Percentiles rank a stretch among this genome's conserved stretches.
These are phyloP conservation scores for Drosophila nikananu DNA, from an alignment of 1,140 invertebrate species.

Conservation along the genomic window DNA sequence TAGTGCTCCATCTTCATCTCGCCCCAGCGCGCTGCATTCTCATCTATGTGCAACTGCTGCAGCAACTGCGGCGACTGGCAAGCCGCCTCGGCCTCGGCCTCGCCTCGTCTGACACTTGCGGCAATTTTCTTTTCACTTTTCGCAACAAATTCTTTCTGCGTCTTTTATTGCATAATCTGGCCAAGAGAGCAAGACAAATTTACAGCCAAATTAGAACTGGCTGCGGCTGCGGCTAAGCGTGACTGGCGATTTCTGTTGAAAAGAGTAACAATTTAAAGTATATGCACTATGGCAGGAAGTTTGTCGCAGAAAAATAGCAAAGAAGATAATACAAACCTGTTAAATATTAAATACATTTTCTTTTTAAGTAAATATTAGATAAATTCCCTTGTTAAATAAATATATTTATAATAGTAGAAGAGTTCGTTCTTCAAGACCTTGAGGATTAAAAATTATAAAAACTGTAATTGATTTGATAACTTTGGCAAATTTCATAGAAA, in stretches of 20 bases:
- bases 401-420: not conserved
- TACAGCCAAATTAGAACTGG: constrained; percentile 79
- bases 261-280: not conserved
- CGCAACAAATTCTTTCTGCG: constrained; percentile 48
- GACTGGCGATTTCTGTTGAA: constrained; percentile 56
- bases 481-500: no score
- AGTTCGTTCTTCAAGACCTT: not conserved
- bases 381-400: no score
- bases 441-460: no score
- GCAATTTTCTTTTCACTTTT: constrained; percentile 82
- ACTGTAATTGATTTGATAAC: no score
- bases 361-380: not conserved
- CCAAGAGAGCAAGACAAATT: constrained; percentile 75
- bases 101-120: constrained; percentile 62
- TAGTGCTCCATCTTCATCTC: constrained; percentile 41
- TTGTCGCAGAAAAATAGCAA: not conserved
- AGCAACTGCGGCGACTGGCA: constrained; percentile 8
- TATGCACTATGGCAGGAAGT: constrained; percentile 1
- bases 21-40: not conserved
- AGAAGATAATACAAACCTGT: no score
- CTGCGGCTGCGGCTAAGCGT: constrained; percentile 67
- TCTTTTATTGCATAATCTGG: constrained; percentile 79
- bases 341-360: not conserved
- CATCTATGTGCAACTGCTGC: constrained; percentile 9
- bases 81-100: not conserved